Percentiles rank a stretch among this genome's conserved stretches.
These are phyloP conservation scores for Poecile montanus DNA, from an alignment of 2,797 vertebrate species.

Conservation along the genomic window DNA sequence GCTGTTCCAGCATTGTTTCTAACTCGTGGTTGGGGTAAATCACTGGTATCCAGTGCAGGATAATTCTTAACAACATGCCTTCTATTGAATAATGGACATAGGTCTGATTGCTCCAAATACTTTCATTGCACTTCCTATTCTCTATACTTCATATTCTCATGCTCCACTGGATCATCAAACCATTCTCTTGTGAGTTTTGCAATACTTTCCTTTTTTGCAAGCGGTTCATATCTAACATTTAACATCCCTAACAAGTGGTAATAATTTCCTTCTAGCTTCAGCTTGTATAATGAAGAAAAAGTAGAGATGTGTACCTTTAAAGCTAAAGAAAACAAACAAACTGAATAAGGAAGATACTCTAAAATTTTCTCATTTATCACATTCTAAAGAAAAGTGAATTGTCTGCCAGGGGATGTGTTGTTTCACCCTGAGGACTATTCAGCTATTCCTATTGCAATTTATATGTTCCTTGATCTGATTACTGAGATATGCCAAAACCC, in stretches of 20 bases:
- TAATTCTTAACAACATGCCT: neutral
- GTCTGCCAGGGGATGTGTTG: neutral
- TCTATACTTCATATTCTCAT: neutral
- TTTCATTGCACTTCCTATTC: neutral
- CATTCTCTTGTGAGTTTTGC: neutral
- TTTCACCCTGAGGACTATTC: constrained; percentile 70
- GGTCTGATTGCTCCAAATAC: neutral
- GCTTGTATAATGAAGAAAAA: neutral
- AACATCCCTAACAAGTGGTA: neutral
- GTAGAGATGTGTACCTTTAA: neutral
- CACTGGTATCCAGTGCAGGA: neutral
- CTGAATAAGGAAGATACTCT: neutral
- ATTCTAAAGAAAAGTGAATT: neutral
- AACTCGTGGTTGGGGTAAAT: neutral
- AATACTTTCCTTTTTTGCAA: neutral
- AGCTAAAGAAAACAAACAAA: neutral
- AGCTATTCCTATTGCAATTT: constrained; percentile 56
- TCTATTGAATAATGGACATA: neutral
- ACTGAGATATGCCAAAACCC: neutral
- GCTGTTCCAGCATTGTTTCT: neutral
- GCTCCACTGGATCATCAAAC: neutral
- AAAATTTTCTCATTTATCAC: neutral
- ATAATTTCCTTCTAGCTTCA: neutral
- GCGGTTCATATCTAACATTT: neutral
- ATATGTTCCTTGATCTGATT: neutral